Percentiles rank a stretch among this genome's conserved stretches.
Evolutionary conservation across 2,888 invertebrate species (phyloP).

Genomic region (Tubiluchus corallicola): DNA sequence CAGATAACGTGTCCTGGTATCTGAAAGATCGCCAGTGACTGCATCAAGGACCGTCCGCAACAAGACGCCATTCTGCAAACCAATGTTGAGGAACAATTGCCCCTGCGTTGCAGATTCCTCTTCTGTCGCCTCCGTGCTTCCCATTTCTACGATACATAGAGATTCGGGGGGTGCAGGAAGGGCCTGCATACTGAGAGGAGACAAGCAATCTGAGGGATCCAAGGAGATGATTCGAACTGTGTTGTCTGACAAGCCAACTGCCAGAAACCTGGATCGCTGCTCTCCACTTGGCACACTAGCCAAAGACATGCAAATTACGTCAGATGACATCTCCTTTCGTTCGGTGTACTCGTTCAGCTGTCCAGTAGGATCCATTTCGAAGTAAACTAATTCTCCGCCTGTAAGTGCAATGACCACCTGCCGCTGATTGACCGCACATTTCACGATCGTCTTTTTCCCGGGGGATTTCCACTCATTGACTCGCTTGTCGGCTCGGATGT

Average conservation of each 20-base stretch:
- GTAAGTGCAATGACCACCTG: slow-evolving; percentile 96
- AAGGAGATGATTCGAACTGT: slow-evolving; percentile 93
- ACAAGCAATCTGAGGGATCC: slow-evolving; percentile 84
- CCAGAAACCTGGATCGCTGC: slow-evolving; percentile 81
- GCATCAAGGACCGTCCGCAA: slow-evolving; percentile 83
- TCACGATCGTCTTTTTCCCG: slow-evolving; percentile 86
- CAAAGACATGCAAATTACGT: slow-evolving; percentile 95
- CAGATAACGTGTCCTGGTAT: slow-evolving; percentile 88
- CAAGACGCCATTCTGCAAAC: slow-evolving; percentile 80
- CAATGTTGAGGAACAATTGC: slow-evolving; percentile 81
- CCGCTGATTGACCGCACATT: slow-evolving; percentile 92
- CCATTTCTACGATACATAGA: slow-evolving; percentile 72
- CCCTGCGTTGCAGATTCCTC: slow-evolving; percentile 39
- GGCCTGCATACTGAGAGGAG: slow-evolving; percentile 88
- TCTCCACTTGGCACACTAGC: slow-evolving; percentile 88
- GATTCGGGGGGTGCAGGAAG: slow-evolving; percentile 90
- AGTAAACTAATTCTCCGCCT: slow-evolving; percentile 93
- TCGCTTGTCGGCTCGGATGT: slow-evolving; percentile 90
- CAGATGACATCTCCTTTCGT: slow-evolving; percentile 83
- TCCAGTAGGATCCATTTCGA: slow-evolving; percentile 97
- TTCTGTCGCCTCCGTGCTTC: slow-evolving; percentile 16
- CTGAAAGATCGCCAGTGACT: slow-evolving; percentile 85
- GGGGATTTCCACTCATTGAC: slow-evolving; percentile 99
- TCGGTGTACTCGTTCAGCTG: slow-evolving; percentile 97
- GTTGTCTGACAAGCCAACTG: slow-evolving; percentile 84